Conservation (phyloP, 2,113 vertebrate species). For the Calidris pygmaea region DNA sequence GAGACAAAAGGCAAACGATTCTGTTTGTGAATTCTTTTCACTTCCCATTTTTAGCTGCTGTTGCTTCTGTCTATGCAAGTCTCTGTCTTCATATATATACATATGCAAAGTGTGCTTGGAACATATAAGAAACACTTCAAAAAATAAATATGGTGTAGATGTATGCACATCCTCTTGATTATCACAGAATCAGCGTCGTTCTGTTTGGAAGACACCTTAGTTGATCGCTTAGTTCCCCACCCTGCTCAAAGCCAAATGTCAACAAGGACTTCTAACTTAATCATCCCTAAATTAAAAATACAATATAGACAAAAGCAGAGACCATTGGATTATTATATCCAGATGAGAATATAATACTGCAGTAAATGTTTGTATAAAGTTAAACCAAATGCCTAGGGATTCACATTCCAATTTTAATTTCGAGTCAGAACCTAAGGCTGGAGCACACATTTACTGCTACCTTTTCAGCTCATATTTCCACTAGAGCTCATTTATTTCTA, state of each 20-base stretch:
- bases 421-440: background rate
- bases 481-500: background rate
- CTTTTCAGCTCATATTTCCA: background rate
- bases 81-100: background rate
- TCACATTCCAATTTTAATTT: slow-evolving; percentile 11
- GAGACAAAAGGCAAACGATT: background rate
- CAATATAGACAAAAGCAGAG: background rate
- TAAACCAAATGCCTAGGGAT: background rate
- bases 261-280: background rate
- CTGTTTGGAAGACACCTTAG: background rate
- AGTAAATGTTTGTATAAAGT: background rate
- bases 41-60: background rate
- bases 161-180: background rate
- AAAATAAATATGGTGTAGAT: background rate
- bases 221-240: background rate
- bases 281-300: background rate
- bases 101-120: too few species aligned
- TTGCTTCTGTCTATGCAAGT: background rate
- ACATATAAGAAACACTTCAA: background rate
- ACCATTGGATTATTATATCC: background rate
- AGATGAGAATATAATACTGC: background rate
- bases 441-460: background rate
- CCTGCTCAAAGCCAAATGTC: background rate
- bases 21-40: background rate
- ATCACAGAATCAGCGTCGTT: background rate